Evolutionary conservation across 2,888 invertebrate genomes (phyloP).

Genomic region (Lasioglossum calceatum): DNA sequence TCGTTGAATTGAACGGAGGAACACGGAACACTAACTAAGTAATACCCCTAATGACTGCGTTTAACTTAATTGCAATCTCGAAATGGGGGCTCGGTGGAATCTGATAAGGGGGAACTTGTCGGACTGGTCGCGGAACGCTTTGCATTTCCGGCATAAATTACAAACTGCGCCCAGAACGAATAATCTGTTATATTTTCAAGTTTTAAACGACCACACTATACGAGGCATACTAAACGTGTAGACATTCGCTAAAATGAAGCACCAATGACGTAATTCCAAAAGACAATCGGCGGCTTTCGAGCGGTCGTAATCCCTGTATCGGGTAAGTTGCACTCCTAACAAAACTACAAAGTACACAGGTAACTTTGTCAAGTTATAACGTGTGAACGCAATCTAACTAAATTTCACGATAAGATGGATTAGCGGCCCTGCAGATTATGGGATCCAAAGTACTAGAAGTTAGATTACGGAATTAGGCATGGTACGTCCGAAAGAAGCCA

Average conservation of each 20-base stretch:
- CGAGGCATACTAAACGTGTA: neutral
- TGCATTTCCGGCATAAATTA: neutral
- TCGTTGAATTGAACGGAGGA: neutral
- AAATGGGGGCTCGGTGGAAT: constrained; percentile 8
- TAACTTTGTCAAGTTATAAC: constrained; percentile 6
- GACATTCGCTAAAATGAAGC: neutral
- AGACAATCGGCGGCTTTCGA: neutral
- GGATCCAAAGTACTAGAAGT: neutral
- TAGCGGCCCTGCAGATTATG: neutral
- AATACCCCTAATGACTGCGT: constrained; percentile 20
- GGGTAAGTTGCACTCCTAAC: constrained; percentile 8
- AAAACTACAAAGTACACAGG: constrained; percentile 28
- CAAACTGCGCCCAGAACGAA: neutral
- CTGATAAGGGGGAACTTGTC: neutral
- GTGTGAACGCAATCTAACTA: neutral
- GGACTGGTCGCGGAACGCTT: neutral
- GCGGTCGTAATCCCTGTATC: neutral
- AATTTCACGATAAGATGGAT: constrained; percentile 13
- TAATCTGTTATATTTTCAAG: neutral
- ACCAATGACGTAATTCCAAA: neutral
- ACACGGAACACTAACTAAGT: neutral
- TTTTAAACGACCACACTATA: neutral
- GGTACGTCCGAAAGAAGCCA: neutral
- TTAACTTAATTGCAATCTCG: constrained; percentile 19
- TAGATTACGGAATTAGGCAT: neutral